These are phyloP conservation scores for Seira sanloemensis DNA, from an alignment of 2,888 invertebrate species.

Conservation along the genomic window DNA sequence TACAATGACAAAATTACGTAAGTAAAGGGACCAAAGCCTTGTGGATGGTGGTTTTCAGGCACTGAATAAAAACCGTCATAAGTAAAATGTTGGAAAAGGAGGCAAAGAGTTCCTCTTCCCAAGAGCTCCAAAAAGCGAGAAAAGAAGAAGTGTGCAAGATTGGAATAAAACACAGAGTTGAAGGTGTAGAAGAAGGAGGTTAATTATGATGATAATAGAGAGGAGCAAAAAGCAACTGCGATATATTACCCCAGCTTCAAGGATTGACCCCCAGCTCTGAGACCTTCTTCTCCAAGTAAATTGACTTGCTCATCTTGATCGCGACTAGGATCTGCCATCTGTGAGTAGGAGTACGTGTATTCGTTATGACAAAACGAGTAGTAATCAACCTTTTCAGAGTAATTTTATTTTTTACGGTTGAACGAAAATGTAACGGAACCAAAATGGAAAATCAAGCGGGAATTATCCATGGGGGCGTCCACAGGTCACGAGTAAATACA, in stretches of 20 bases:
- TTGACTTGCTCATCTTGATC: constrained; percentile 95
- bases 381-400: constrained; percentile 46
- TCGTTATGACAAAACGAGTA: constrained; percentile 75
- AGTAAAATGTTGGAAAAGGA: background rate
- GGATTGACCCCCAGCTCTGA: constrained; percentile 96
- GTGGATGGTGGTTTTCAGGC: background rate
- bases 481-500: constrained; percentile 26
- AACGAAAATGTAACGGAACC: constrained; percentile 43
- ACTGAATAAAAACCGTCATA: background rate
- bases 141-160: background rate
- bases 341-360: constrained; percentile 79
- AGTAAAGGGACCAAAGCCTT: constrained; percentile 62
- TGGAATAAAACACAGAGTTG: background rate
- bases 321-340: constrained; percentile 97
- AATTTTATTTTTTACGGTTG: constrained; percentile 6
- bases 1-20: background rate
- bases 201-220: background rate
- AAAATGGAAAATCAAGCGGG: constrained; percentile 35
- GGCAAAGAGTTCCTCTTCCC: background rate
- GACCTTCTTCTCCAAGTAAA: constrained; percentile 96
- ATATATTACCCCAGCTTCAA: constrained; percentile 96
- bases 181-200: background rate
- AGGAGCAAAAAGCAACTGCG: constrained; percentile 72
- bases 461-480: constrained; percentile 22
- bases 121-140: background rate